Base-by-base conservation (phyloP, 2,888 invertebrate genomes). In the Idaea straminata region DNA sequence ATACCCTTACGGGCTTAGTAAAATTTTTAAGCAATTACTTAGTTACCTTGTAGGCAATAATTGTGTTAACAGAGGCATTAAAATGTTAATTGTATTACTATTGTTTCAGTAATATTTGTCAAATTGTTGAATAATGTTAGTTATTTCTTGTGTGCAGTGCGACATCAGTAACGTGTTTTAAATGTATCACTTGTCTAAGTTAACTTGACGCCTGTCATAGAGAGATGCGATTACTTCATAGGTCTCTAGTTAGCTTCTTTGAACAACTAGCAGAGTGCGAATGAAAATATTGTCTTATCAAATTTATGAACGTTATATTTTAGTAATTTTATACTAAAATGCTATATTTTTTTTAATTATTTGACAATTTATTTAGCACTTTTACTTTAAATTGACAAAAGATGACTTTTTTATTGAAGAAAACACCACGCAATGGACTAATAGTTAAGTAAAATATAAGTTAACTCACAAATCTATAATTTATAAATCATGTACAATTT, bases 1-100 rank as follows among this genome's bases (percentile, higher is more conserved):
- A 64, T 63, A 65, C 62, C 62, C 64, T 38, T 7, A 47, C 47
- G 47, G 47, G 47, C 47, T 47, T 47, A 47, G 47, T 47, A 7
- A 5, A 47, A 47, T 47, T 47, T 47, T 6, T 10, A 47, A 47
- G 47, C 47, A 47, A 47, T 47, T 7, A 47, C 47, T 47, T 47
- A 47, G 58, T 35, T 62, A 58, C 58, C 57, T 35, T 62, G 58
- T 35, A 58, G 58, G 35, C 58, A 58, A 57, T 35, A 62, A 47
- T 35, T 35, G 57, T 47, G 47, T 47, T 47, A 47, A 47, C 13
- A 25, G 47, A 47, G 47, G 47, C 47, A 47, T 47, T 7, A 7
- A 47, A 47, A 10, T 47, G 10, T 47, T 47, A 7, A 47, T 47
- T 47, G 47, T 47, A 10, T 38, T 38, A 10, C 38, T 5, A 38